Conservation (phyloP, 2,113 vertebrate genomes). For the Thalassarche chlororhynchos region DNA sequence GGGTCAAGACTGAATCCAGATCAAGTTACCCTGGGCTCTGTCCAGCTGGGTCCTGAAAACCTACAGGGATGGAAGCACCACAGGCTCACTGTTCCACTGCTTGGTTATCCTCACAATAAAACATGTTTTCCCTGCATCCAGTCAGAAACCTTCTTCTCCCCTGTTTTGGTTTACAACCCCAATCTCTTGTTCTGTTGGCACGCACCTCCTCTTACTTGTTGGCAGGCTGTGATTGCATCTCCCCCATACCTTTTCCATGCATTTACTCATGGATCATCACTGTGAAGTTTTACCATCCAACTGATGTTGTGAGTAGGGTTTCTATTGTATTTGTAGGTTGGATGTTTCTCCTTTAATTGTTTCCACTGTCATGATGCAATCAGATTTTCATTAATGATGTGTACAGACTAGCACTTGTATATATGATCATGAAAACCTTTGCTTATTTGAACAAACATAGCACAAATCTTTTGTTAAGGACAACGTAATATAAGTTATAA, state of each 20-base stretch:
- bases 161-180: neutral
- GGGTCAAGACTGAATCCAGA: neutral
- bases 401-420: neutral
- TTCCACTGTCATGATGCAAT: neutral
- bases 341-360: neutral
- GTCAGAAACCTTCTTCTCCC: neutral
- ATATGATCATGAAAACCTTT: neutral
- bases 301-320: neutral
- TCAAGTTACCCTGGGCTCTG: neutral
- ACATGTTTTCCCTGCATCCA: neutral
- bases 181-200: neutral
- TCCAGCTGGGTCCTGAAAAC: neutral
- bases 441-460: neutral
- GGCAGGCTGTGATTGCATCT: neutral
- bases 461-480: neutral
- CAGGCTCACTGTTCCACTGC: neutral
- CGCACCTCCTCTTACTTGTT: neutral
- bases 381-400: neutral
- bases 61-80: neutral
- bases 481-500: neutral
- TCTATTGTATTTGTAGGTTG: neutral
- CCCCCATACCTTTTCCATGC: neutral
- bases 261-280: neutral
- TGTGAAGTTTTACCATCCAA: neutral
- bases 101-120: neutral